Evolutionary conservation across 2,888 invertebrate species (phyloP), one percentile per base, ranked within the genome.

Genomic region (Drosophila formosana): DNA sequence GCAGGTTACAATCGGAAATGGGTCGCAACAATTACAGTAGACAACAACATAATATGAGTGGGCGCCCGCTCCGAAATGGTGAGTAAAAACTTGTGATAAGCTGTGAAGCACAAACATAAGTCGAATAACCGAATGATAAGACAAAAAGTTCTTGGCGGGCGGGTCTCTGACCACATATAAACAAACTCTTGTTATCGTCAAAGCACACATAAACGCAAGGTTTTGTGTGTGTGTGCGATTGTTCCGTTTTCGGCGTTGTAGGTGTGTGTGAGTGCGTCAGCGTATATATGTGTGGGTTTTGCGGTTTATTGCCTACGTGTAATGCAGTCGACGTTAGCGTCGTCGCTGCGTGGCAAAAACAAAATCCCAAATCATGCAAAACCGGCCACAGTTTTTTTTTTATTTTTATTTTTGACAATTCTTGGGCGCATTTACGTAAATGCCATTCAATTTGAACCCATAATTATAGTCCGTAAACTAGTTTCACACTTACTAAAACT

Each of bases 51-150:
- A 55, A 28, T 4, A 47, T 49, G 5, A 56, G 61, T 65, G 73
- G 72, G 13, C 60, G 67, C 23, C 67, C 69, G 23, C 49, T 49
- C 26, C 66, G 66, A 60, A 83, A 73, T 77, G 72, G 87, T 83
- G 51, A 79, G 78, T 77, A 66, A 11, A 23, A 58, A 41, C 28
- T 55, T 51, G 18, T 55, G 68, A 76, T 77, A 75, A 62, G 55
- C 53, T 23, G 13, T 37, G 13, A 28, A 32, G 39, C 11, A 23
- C 39, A 62, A 49, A 6, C 34, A 50, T 56, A 46, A 56, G 6
- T 26, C 23, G n/a, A 30, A 50, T 28, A 11, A 53, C 30, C 8
- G 39, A 6, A 52, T 26, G 75, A 82, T 79, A 79, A 75, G 50
- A 66, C 64, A 66, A 80, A 77, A 76, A 58, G 5, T 37, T 53